These are phyloP conservation scores for Onchidella celtica DNA, from an alignment of 2,888 invertebrate species.

Conservation along the genomic window DNA sequence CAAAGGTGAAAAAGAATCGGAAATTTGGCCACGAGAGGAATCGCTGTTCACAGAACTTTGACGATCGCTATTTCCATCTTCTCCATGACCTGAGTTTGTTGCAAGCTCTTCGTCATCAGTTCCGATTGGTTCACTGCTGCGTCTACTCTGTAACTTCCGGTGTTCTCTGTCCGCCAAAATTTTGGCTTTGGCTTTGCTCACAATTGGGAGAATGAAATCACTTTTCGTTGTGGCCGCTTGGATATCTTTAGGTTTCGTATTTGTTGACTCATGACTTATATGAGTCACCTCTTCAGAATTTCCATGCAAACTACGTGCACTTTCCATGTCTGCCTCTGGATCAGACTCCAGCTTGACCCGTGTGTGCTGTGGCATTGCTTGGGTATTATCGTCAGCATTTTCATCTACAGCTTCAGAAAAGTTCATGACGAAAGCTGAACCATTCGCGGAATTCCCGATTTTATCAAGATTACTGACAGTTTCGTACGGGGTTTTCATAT, in stretches of 20 bases:
- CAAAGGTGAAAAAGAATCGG: too few relatives aligned
- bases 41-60: not conserved
- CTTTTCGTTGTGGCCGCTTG: not conserved
- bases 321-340: not conserved
- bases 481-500: not conserved
- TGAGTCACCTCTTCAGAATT: not conserved
- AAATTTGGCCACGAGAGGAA: too few relatives aligned
- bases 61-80: not conserved
- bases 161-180: constrained; percentile 3
- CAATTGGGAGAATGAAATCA: constrained; percentile 28
- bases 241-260: too few relatives aligned
- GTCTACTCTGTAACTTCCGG: not conserved
- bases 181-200: not conserved
- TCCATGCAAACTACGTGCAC: not conserved
- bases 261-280: not conserved
- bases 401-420: not conserved
- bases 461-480: constrained; percentile 11
- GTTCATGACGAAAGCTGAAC: not conserved
- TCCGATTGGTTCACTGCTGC: not conserved
- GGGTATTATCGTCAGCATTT: not conserved
- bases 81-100: not conserved
- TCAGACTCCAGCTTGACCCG: not conserved
- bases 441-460: not conserved
- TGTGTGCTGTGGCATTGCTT: too few relatives aligned
- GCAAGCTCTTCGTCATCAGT: not conserved